Evolutionary conservation across 2,113 vertebrate genomes (phyloP).

Genomic region (Hemibagrus wyckioides): DNA sequence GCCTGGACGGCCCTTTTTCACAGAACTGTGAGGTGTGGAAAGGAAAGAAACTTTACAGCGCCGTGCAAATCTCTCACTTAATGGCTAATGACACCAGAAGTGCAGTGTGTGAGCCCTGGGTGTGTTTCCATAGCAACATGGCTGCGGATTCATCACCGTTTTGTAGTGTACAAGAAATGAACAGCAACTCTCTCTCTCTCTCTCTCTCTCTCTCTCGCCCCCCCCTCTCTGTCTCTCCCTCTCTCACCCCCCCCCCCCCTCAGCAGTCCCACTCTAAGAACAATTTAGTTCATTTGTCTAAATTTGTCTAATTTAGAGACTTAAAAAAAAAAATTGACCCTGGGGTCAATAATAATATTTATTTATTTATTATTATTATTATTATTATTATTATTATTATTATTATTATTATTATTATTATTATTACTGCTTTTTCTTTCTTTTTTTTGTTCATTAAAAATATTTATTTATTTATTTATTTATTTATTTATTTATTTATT

Average conservation of each 20-base stretch:
- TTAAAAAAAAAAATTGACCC: no score
- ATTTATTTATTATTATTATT: no score
- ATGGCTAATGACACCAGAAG: constrained; percentile 7
- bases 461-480: background rate
- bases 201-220: background rate
- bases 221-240: background rate
- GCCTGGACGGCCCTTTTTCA: background rate
- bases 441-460: no score
- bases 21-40: background rate
- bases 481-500: background rate
- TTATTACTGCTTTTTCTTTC: no score
- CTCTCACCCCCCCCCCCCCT: background rate
- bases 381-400: no score
- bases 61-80: background rate
- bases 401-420: background rate
- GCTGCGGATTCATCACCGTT: background rate
- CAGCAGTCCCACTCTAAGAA: background rate
- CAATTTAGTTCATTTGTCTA: background rate
- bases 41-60: background rate
- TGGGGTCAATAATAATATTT: no score
- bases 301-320: background rate
- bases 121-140: constrained; percentile 15
- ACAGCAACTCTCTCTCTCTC: background rate
- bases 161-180: background rate
- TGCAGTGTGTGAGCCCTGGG: background rate